phyloP scores from a whole-genome alignment of 1,140 invertebrate species.

The Pogonognathellus flavescens region DNA sequence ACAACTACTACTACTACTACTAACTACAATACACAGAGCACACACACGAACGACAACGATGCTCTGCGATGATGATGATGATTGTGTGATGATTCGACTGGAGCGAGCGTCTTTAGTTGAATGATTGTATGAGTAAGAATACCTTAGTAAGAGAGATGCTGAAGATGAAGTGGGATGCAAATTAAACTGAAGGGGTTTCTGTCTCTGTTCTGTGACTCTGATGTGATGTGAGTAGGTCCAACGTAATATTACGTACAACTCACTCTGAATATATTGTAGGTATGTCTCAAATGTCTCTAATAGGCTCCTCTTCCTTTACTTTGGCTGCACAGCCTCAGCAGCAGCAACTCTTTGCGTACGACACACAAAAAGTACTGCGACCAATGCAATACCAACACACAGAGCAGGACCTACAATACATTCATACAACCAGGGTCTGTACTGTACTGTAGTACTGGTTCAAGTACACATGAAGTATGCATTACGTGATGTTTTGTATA shows the following conservation, averaged over 20 bases:
- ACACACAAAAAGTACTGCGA: too few species aligned
- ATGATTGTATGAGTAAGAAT: constrained; percentile 15
- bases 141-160: constrained; percentile 26
- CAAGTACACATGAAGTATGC: too few species aligned
- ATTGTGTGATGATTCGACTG: background rate
- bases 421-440: too few species aligned
- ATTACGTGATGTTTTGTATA: too few species aligned
- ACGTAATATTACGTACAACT: background rate
- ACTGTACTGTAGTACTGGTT: too few species aligned
- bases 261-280: background rate
- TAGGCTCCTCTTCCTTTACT: background rate
- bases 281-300: background rate
- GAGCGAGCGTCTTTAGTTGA: constrained; percentile 15
- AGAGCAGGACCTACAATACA: too few species aligned
- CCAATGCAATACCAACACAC: too few species aligned
- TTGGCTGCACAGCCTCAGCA: background rate
- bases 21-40: too few species aligned
- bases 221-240: background rate
- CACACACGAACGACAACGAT: too few species aligned
- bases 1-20: too few species aligned
- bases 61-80: too few species aligned
- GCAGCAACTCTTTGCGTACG: constrained; percentile 9
- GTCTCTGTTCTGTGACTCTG: background rate
- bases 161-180: constrained; percentile 42
- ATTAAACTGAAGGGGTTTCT: constrained; percentile 12